Percentiles rank a stretch among this genome's conserved stretches.
Evolutionary conservation across 2,113 vertebrate species (phyloP).

Genomic region (Grammomys dolichurus): DNA sequence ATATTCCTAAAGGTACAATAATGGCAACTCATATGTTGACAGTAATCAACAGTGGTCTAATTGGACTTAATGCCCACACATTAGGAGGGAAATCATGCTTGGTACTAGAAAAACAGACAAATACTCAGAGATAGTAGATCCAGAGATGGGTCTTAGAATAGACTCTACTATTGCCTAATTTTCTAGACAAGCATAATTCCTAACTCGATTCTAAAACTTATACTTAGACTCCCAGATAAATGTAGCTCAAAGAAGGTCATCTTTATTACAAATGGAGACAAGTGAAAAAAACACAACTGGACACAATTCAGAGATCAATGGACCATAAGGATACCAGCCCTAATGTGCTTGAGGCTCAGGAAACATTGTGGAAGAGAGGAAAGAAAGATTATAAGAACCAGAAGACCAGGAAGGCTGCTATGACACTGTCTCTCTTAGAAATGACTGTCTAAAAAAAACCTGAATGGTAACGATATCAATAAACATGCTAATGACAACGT

Average conservation of each 20-base stretch:
- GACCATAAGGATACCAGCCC: not conserved
- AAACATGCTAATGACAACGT: not conserved
- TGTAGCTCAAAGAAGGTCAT: not conserved
- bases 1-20: not conserved
- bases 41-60: not conserved
- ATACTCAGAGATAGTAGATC: not conserved
- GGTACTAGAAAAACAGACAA: not conserved
- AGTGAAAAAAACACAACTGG: not conserved
- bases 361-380: not conserved
- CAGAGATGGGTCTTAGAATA: not conserved
- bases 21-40: not conserved
- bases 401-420: not conserved
- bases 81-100: not conserved
- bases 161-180: not conserved
- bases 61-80: not conserved
- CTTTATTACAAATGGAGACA: not conserved
- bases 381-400: not conserved
- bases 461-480: not conserved
- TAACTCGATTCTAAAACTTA: not conserved
- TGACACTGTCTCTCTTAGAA: not conserved
- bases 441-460: not conserved
- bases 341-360: not conserved
- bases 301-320: not conserved
- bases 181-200: not conserved
- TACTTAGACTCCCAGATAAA: not conserved